Conservation (phyloP, 1,140 invertebrate species). For the Eufriesea mexicana region DNA sequence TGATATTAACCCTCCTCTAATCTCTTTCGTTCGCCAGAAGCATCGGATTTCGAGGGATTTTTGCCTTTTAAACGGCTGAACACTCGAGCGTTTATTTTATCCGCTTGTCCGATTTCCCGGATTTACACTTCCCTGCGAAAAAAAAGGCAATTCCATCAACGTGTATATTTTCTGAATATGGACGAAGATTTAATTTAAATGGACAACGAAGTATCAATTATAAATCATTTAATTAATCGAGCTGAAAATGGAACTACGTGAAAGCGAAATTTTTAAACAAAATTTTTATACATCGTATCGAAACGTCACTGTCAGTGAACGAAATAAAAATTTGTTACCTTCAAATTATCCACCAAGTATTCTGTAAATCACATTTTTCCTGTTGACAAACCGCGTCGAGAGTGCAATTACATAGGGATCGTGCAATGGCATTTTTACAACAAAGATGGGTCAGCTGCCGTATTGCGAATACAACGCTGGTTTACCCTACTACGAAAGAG, state of each 20-base stretch:
- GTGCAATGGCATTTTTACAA: background rate
- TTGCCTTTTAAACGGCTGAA: background rate
- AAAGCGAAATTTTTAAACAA: background rate
- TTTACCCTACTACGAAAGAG: slow-evolving; percentile 60
- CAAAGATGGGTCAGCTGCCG: slow-evolving; percentile 31
- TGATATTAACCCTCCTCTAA: slow-evolving; percentile 28
- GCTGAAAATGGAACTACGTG: background rate
- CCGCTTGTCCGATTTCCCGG: slow-evolving; percentile 1
- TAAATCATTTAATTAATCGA: slow-evolving; percentile 17
- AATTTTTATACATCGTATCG: background rate
- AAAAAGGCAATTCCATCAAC: background rate
- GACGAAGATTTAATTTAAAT: background rate
- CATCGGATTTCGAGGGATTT: slow-evolving; percentile 8
- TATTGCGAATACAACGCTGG: slow-evolving; percentile 13
- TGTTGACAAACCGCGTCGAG: background rate
- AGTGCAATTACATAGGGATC: background rate
- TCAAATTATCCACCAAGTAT: background rate
- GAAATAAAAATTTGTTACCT: background rate
- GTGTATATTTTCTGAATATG: background rate
- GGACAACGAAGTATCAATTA: background rate
- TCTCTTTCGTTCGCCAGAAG: background rate
- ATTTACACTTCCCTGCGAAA: background rate
- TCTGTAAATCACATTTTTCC: background rate
- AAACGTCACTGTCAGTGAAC: background rate
- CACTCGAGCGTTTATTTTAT: background rate